phyloP scores from a whole-genome alignment of 2,888 invertebrate genomes.

The Ochropleura plecta region DNA sequence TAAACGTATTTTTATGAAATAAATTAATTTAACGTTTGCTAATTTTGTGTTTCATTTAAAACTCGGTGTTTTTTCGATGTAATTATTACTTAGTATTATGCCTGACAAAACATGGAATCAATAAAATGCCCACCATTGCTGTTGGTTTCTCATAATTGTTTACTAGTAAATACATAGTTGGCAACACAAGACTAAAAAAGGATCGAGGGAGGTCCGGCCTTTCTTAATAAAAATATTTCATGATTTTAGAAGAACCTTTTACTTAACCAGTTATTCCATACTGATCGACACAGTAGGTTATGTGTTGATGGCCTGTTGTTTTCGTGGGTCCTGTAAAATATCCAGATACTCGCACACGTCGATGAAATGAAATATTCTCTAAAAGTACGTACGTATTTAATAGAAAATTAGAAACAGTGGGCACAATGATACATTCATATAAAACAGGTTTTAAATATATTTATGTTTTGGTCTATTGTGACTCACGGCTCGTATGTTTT shows the following conservation, averaged over 20 bases:
- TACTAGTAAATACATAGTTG: not conserved
- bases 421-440: constrained; percentile 5
- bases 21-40: constrained; percentile 64
- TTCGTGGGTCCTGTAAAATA: not conserved
- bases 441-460: constrained; percentile 18
- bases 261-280: not conserved
- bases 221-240: too few species aligned
- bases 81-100: not conserved
- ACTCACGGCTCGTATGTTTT: constrained; percentile 73
- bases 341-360: not conserved
- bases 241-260: not conserved
- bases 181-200: not conserved
- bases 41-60: constrained; percentile 48
- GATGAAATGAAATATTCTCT: not conserved
- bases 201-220: not conserved
- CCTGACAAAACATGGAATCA: not conserved
- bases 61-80: not conserved
- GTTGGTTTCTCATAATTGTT: not conserved
- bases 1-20: constrained; percentile 69
- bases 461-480: constrained; percentile 72
- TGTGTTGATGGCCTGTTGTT: not conserved
- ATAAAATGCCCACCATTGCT: not conserved
- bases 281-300: not conserved
- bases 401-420: constrained; percentile 4
- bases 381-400: constrained; percentile 20